Evolutionary conservation across 2,797 vertebrate species (phyloP), one percentile per base, ranked within the genome.

Genomic region (Dicrostonyx torquatus): DNA sequence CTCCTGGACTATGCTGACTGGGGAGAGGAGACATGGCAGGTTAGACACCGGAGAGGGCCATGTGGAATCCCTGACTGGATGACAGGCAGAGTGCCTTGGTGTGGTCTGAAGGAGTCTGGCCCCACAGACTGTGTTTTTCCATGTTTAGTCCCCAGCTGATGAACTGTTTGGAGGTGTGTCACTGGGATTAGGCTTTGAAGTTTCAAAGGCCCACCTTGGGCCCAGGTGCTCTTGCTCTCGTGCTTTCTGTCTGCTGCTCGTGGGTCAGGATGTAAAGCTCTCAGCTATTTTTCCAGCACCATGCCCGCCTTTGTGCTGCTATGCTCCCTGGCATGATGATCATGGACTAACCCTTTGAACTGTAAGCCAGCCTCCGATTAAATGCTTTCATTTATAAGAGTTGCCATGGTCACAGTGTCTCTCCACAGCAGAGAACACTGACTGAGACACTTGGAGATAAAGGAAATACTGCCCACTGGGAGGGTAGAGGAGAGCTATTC

Each of bases 381-480:
- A 66, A 50, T 66, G 18, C 43, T 34, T 84, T 84, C 31, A n/a
- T n/a, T 84, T 84, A 7, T 64, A 66, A 48, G 29, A 34, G 29
- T 22, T 84, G 60, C 60, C 18, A 50, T 84, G 62, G 62, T n/a
- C 43, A 66, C 15, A 62, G 45, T 53, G 62, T n/a, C 82, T 45
- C 82, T 26, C n/a, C 43, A 68, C 31, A 66, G 82, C 62, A 84
- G 24, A 48, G 62, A 84, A 66, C 31, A 66, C 18, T 64, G 4
- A 83, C n/a, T 64, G 10, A 83, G 62, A 43, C n/a, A 58, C 37
- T 31, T 85, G 70, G 79, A 92, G 66, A 88, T 68, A 94, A 92
- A 95, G 82, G 77, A 96, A 90, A 26, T 84, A 20, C 48, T 72
- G 60, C 73, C 24, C 37, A 72, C 45, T 64, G 50, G 75, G 6